phyloP scores from a whole-genome alignment of 2,113 vertebrate genomes.

The Mastomys coucha region DNA sequence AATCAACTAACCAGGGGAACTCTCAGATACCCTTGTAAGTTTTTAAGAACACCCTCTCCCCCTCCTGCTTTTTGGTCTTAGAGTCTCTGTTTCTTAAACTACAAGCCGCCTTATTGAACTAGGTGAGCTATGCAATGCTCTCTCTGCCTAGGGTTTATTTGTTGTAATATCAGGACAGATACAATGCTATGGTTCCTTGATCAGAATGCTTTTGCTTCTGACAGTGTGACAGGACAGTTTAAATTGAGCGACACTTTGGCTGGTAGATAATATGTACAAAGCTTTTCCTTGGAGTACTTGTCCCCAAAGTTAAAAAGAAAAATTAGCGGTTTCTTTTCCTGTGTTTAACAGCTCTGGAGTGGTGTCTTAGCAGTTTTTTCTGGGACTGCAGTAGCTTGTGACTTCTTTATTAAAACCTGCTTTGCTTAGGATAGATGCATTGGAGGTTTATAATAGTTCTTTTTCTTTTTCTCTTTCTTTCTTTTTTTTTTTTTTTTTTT shows the following conservation, averaged over 20 bases:
- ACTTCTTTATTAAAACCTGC: slow-evolving; percentile 7
- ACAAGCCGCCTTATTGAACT: background rate
- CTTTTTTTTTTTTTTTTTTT: too few species aligned
- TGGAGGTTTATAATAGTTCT: background rate
- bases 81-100: slow-evolving; percentile 2
- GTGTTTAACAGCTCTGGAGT: background rate
- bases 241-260: background rate
- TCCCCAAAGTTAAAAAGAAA: background rate
- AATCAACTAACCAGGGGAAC: background rate
- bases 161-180: background rate
- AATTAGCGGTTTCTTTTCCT: background rate
- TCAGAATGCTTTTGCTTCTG: background rate
- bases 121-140: background rate
- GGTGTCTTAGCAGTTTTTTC: background rate
- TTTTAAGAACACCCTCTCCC: background rate
- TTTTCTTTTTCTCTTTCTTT: too few species aligned
- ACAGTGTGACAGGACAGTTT: background rate
- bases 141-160: background rate
- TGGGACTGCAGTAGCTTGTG: background rate
- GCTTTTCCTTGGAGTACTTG: background rate
- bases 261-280: background rate
- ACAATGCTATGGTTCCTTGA: background rate
- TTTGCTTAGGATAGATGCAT: background rate
- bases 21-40: background rate
- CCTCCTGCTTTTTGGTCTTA: background rate